Evolutionary conservation across 2,888 invertebrate species (phyloP).

Genomic region (Sesia apiformis): DNA sequence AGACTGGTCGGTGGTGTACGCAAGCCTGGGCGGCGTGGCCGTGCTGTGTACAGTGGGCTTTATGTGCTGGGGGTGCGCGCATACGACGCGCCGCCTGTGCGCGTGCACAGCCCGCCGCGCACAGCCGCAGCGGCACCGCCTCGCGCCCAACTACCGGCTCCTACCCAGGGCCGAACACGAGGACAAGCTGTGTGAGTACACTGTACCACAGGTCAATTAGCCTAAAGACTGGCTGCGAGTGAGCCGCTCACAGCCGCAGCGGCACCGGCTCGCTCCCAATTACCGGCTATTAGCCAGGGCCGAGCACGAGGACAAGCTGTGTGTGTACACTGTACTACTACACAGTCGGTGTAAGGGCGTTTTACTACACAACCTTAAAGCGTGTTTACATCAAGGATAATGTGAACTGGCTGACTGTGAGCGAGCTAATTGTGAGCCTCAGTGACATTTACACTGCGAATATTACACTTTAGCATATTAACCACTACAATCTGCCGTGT

Average conservation of each 20-base stretch:
- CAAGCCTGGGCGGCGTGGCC: conserved; percentile 82
- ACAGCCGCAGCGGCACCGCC: conserved; percentile 66
- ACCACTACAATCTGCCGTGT: no score
- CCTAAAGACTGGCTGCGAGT: conserved; percentile 11
- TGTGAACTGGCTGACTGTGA: no score
- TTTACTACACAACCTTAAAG: no score
- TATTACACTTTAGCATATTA: no score
- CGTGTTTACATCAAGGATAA: no score
- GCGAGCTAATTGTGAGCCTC: no score
- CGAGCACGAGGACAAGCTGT: conserved; percentile 80
- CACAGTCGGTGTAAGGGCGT: no score
- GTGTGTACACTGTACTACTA: conserved; percentile 47
- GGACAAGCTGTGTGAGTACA: conserved; percentile 78
- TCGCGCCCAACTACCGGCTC: conserved; percentile 78
- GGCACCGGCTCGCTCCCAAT: conserved; percentile 73
- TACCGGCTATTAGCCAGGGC: conserved; percentile 82
- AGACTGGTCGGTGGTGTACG: conserved; percentile 97
- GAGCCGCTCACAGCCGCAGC: conserved; percentile 64
- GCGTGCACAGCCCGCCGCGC: conserved; percentile 58
- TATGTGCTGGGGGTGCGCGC: conserved; percentile 76
- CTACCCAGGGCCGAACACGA: conserved; percentile 81
- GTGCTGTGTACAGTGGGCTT: conserved; percentile 76
- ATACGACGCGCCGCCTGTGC: conserved; percentile 52
- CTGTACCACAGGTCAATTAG: not conserved
- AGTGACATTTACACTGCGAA: no score